A percentile compares a stretch with the other conserved stretches of the same genome.
Conservation (phyloP, 2,888 invertebrate species). For the Megamerina dolium region DNA sequence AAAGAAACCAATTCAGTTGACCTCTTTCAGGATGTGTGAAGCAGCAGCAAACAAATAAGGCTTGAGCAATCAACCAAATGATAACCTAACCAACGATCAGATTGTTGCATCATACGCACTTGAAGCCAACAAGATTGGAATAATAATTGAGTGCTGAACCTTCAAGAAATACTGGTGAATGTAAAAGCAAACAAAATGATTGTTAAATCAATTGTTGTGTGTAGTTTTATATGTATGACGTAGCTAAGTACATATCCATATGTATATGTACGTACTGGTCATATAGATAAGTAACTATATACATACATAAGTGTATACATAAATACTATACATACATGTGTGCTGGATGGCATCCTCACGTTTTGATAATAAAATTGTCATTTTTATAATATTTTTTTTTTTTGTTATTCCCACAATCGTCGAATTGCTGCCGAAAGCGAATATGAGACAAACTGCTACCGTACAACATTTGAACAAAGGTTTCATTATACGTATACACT, state of each 20-base stretch:
- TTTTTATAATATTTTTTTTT: constrained; percentile 29
- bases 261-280: no score
- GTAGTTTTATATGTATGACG: neutral
- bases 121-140: constrained; percentile 20
- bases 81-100: constrained; percentile 5
- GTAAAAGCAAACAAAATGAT: no score
- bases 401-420: constrained; percentile 13
- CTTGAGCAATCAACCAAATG: constrained; percentile 5
- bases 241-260: neutral
- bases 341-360: constrained; percentile 49
- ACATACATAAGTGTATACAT: no score
- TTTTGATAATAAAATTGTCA: constrained; percentile 42
- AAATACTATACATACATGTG: no score
- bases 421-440: neutral
- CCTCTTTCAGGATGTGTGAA: constrained; percentile 42
- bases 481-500: neutral
- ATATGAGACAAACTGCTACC: neutral
- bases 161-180: no score
- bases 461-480: neutral
- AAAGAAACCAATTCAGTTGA: constrained; percentile 24
- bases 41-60: constrained; percentile 6
- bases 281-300: no score
- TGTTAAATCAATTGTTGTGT: neutral
- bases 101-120: constrained; percentile 24
- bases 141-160: constrained; percentile 20